Evolutionary conservation across 2,113 vertebrate genomes (phyloP).

Genomic region (Steatornis caripensis): DNA sequence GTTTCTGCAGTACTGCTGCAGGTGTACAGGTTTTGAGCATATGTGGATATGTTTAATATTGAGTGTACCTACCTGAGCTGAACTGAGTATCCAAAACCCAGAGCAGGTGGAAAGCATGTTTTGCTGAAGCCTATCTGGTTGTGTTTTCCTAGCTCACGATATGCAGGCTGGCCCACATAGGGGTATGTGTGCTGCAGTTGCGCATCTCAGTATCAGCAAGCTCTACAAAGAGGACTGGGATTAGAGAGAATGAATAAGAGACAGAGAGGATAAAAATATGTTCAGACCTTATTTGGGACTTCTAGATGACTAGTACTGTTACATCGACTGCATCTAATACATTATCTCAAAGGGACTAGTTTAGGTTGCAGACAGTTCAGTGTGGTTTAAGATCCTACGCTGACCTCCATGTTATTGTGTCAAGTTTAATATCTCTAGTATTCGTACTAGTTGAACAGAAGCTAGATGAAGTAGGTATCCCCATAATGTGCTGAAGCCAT

Average conservation of each 20-base stretch:
- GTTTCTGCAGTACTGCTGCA: background rate
- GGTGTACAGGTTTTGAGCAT: background rate
- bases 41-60: background rate
- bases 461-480: background rate
- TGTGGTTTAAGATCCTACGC: background rate
- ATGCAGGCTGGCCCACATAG: background rate
- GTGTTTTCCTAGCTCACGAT: background rate
- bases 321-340: background rate
- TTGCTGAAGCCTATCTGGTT: background rate
- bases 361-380: background rate
- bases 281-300: background rate
- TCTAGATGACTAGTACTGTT: background rate
- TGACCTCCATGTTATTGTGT: background rate
- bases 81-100: background rate
- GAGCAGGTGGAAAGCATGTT: background rate
- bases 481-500: background rate
- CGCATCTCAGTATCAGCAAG: rapidly evolving
- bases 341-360: background rate
- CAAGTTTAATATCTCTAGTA: background rate
- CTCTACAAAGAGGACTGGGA: background rate
- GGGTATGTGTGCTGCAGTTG: rapidly evolving
- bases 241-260: background rate
- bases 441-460: background rate
- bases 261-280: background rate
- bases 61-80: background rate